phyloP scores from a whole-genome alignment of 2,797 vertebrate species.

The Pseudochirops cupreus region DNA sequence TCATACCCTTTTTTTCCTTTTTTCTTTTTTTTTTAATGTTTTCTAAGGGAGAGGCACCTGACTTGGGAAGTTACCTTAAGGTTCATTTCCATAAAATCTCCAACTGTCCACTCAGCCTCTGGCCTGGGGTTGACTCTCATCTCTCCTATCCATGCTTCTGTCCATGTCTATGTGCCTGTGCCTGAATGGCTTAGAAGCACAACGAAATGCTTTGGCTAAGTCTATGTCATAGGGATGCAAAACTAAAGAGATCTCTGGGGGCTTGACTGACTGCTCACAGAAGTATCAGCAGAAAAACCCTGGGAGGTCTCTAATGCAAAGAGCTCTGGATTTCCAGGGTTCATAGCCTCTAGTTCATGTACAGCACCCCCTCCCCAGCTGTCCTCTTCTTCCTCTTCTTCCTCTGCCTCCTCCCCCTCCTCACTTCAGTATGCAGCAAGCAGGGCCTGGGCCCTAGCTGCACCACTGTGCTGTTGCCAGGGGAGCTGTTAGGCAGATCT shows the following conservation, averaged over 20 bases:
- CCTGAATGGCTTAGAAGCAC: background rate
- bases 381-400: slow-evolving; percentile 77
- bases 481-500: slow-evolving; percentile 91
- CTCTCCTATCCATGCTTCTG: background rate
- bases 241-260: background rate
- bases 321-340: slow-evolving; percentile 76
- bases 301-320: slow-evolving; percentile 20
- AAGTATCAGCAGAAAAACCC: background rate
- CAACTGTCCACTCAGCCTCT: background rate
- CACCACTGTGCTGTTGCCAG: slow-evolving; percentile 93
- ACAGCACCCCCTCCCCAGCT: slow-evolving; percentile 70
- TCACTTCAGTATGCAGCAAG: slow-evolving; percentile 84
- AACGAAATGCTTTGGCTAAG: background rate
- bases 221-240: background rate
- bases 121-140: background rate
- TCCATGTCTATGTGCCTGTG: background rate
- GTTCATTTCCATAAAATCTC: background rate
- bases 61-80: background rate
- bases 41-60: background rate
- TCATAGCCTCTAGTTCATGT: slow-evolving; percentile 62
- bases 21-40: background rate
- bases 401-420: slow-evolving; percentile 70
- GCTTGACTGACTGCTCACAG: background rate
- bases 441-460: slow-evolving; percentile 81
- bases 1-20: background rate